Conservation (phyloP, 2,797 vertebrate species). For the Centroberyx gerrardi region DNA sequence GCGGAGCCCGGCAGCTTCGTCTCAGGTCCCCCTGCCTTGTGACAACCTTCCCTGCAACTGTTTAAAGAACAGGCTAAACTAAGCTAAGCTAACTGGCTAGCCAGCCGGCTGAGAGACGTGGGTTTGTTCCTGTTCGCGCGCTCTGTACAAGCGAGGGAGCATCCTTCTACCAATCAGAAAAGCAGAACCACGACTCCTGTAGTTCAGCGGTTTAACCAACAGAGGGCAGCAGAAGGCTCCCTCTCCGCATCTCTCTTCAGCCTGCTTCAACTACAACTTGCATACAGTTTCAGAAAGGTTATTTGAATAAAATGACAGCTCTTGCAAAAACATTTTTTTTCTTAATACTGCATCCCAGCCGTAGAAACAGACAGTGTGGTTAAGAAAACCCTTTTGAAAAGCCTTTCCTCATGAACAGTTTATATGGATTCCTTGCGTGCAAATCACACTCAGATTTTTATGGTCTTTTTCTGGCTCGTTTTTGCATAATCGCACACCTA, state of each 20-base stretch:
- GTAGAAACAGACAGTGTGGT: no score
- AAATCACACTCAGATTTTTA: no score
- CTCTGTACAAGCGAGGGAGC: constrained; percentile 44
- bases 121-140: constrained; percentile 70
- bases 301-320: no score
- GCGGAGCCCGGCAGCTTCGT: not conserved
- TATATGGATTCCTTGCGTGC: no score
- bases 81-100: constrained; percentile 44
- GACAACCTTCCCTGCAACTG: not conserved
- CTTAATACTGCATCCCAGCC: no score
- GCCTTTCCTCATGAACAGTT: no score
- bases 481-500: not conserved
- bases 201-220: not conserved
- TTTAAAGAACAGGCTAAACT: constrained; percentile 4
- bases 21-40: not conserved
- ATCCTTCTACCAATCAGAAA: constrained; percentile 50
- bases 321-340: no score
- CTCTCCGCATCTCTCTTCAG: no score
- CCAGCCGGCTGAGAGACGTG: not conserved
- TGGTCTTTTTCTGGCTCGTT: no score
- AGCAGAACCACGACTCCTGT: not conserved
- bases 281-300: no score
- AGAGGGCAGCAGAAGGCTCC: constrained; percentile 11
- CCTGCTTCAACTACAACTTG: no score
- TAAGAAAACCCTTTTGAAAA: no score